Percentiles rank a stretch among this genome's conserved stretches.
Conservation (phyloP, 1,140 invertebrate species). For the Papilio xuthus region DNA sequence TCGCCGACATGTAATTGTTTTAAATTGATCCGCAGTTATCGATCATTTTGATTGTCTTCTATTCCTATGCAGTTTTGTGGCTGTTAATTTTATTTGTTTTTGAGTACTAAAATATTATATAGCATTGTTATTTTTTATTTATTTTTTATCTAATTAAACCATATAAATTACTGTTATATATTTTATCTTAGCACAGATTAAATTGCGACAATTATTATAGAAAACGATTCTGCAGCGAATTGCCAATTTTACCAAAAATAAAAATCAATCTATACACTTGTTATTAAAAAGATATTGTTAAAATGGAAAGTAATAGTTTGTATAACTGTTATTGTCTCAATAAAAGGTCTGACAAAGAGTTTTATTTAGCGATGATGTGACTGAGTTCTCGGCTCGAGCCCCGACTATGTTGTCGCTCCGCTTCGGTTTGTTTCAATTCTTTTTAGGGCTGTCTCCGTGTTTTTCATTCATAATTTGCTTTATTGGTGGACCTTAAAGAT, state of each 20-base stretch:
- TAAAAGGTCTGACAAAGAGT: slow-evolving; percentile 18
- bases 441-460: slow-evolving; percentile 3
- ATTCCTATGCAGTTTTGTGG: neutral
- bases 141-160: neutral
- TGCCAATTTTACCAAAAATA: neutral
- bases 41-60: neutral
- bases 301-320: neutral
- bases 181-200: neutral
- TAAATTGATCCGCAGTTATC: slow-evolving; percentile 5
- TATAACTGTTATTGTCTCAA: neutral
- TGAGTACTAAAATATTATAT: neutral
- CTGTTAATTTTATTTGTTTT: neutral
- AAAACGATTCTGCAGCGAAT: neutral
- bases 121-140: neutral
- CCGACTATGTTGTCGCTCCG: neutral
- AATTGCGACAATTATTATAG: neutral
- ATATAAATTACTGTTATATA: neutral
- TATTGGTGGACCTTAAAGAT: too few species aligned
- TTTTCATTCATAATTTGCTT: neutral
- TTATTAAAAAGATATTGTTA: neutral
- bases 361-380: slow-evolving; percentile 35
- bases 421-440: slow-evolving; percentile 49
- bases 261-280: neutral
- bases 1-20: neutral
- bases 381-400: neutral